These are phyloP conservation scores for Teleogryllus oceanicus DNA, from an alignment of 2,888 invertebrate genomes.

Conservation along the genomic window DNA sequence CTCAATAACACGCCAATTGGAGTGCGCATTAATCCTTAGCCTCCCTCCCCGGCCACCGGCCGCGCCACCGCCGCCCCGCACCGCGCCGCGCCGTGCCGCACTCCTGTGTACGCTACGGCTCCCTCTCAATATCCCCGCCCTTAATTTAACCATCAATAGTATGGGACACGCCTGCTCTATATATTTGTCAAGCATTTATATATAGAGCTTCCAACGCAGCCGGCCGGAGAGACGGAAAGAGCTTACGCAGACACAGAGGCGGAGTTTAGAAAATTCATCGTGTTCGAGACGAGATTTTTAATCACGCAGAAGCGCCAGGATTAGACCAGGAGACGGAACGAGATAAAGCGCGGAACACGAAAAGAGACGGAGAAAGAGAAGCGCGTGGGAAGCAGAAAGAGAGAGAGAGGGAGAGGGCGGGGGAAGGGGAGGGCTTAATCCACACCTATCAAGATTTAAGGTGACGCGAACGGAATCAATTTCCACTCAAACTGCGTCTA, in stretches of 20 bases:
- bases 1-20: slow-evolving; percentile 33
- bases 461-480: background rate
- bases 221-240: background rate
- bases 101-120: background rate
- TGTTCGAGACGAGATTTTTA: background rate
- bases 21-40: slow-evolving; percentile 30
- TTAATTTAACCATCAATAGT: slow-evolving; percentile 35
- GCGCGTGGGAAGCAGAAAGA: too few relatives aligned
- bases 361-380: background rate
- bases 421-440: slow-evolving; percentile 10
- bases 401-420: too few relatives aligned
- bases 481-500: slow-evolving; percentile 18
- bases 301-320: background rate
- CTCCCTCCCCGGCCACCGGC: background rate
- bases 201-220: background rate
- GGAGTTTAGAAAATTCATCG: slow-evolving; percentile 18
- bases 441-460: slow-evolving; percentile 24
- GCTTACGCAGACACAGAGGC: background rate
- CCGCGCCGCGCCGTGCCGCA: background rate
- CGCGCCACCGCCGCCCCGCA: background rate
- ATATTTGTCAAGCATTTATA: slow-evolving; percentile 19
- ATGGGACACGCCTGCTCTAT: slow-evolving; percentile 18
- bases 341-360: background rate
- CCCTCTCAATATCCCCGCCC: slow-evolving; percentile 21
- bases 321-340: background rate